Percentiles rank a stretch among this genome's conserved stretches.
phyloP scores from a whole-genome alignment of 2,888 invertebrate genomes.

The Scaptomyza cyrtandrae region DNA sequence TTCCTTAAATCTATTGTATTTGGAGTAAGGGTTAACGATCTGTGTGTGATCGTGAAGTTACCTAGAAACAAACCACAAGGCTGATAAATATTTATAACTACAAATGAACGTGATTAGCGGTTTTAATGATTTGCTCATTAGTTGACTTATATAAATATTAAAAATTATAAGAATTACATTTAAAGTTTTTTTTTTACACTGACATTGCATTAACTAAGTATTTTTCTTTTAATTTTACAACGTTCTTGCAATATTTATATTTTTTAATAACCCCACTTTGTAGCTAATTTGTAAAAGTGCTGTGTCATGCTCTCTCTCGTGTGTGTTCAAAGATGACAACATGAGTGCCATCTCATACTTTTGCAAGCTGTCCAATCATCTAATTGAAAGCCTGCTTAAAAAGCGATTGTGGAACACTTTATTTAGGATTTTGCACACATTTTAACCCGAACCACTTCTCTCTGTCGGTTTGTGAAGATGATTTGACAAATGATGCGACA shows the following conservation, averaged over 20 bases:
- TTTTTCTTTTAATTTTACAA: neutral
- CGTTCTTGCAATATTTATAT: neutral
- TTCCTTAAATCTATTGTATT: conserved; percentile 6
- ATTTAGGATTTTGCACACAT: conserved; percentile 20
- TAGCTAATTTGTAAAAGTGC: conserved; percentile 29
- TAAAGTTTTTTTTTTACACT: no score
- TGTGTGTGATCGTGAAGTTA: conserved; percentile 32
- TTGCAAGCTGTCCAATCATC: conserved; percentile 25
- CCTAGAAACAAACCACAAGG: conserved; percentile 20
- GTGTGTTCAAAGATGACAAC: conserved; percentile 16
- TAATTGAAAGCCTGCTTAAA: conserved; percentile 42
- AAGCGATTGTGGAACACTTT: conserved; percentile 33
- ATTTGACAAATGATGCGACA: conserved; percentile 58
- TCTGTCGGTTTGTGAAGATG: neutral
- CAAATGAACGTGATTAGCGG: neutral
- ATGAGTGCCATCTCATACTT: conserved; percentile 1
- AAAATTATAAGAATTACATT: no score
- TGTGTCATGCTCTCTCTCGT: conserved; percentile 11
- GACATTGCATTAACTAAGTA: neutral
- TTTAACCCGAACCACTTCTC: neutral
- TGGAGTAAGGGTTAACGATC: conserved; percentile 29
- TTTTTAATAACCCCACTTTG: neutral
- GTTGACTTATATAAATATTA: no score
- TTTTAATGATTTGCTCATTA: neutral
- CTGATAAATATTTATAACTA: neutral